Percentiles rank a stretch among this genome's conserved stretches.
phyloP scores from a whole-genome alignment of 1,140 invertebrate genomes.

The Drosophila takahashii region DNA sequence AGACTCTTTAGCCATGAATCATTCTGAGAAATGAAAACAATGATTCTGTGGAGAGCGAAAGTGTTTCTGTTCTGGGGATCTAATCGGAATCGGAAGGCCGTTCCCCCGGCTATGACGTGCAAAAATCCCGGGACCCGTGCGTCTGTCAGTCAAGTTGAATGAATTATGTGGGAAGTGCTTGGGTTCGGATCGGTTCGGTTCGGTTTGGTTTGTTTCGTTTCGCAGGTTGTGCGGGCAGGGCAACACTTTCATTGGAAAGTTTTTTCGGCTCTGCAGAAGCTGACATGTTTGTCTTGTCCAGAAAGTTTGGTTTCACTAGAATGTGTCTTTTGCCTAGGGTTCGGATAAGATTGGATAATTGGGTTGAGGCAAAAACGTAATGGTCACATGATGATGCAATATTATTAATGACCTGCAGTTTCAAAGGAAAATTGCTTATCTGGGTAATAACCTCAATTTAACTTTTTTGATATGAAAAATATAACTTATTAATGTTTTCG shows the following conservation, averaged over 20 bases:
- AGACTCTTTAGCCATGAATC: slow-evolving; percentile 42
- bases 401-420: neutral
- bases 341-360: slow-evolving; percentile 43
- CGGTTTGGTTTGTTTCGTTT: neutral
- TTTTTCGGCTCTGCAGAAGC: slow-evolving; percentile 34
- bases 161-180: slow-evolving; percentile 63
- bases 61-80: slow-evolving; percentile 51
- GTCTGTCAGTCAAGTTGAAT: slow-evolving; percentile 70
- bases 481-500: no score
- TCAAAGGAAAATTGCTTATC: neutral
- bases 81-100: slow-evolving; percentile 61
- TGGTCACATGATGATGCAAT: slow-evolving; percentile 15
- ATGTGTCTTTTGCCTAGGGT: slow-evolving; percentile 28
- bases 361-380: slow-evolving; percentile 10
- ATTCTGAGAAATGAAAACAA: slow-evolving; percentile 36
- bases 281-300: slow-evolving; percentile 48
- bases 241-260: slow-evolving; percentile 69
- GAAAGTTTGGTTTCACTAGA: slow-evolving; percentile 38
- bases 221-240: slow-evolving; percentile 25
- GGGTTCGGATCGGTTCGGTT: no score
- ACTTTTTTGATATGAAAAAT: neutral
- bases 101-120: slow-evolving; percentile 58
- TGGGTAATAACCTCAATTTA: neutral
- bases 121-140: slow-evolving; percentile 40
- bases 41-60: slow-evolving; percentile 36